These are phyloP conservation scores for Heliothis virescens DNA, from an alignment of 1,140 invertebrate species.

Conservation along the genomic window DNA sequence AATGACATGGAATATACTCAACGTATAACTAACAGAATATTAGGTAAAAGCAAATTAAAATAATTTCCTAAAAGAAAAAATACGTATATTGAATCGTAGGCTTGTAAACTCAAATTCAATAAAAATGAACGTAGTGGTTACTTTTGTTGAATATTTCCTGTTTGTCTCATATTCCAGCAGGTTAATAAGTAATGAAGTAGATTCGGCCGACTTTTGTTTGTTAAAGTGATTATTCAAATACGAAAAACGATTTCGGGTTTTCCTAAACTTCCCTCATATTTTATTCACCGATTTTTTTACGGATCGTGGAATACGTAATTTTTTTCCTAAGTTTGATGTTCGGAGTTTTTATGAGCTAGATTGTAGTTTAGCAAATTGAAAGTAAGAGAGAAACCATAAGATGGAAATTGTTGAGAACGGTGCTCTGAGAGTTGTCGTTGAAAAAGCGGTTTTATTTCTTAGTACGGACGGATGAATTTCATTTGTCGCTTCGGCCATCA, in stretches of 20 bases:
- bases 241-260: conserved; percentile 84
- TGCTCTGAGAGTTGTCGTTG: background rate
- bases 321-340: conserved; percentile 62
- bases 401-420: conserved; percentile 25
- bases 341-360: conserved; percentile 37
- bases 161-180: conserved; percentile 75
- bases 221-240: conserved; percentile 86
- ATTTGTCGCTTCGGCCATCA: conserved; percentile 31
- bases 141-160: conserved; percentile 49
- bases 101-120: conserved; percentile 5
- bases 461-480: conserved; percentile 5
- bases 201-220: conserved; percentile 83
- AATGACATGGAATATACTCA: background rate
- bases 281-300: conserved; percentile 84
- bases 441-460: conserved; percentile 31
- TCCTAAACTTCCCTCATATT: conserved; percentile 84
- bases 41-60: background rate
- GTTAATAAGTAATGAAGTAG: conserved; percentile 85
- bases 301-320: conserved; percentile 79
- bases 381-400: conserved; percentile 27
- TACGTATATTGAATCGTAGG: too few relatives aligned
- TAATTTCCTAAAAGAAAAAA: too few relatives aligned
- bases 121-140: conserved; percentile 24
- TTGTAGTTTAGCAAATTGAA: conserved; percentile 43
- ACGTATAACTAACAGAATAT: too few relatives aligned